phyloP scores from a whole-genome alignment of 2,797 vertebrate genomes.

The Crax fasciolata region DNA sequence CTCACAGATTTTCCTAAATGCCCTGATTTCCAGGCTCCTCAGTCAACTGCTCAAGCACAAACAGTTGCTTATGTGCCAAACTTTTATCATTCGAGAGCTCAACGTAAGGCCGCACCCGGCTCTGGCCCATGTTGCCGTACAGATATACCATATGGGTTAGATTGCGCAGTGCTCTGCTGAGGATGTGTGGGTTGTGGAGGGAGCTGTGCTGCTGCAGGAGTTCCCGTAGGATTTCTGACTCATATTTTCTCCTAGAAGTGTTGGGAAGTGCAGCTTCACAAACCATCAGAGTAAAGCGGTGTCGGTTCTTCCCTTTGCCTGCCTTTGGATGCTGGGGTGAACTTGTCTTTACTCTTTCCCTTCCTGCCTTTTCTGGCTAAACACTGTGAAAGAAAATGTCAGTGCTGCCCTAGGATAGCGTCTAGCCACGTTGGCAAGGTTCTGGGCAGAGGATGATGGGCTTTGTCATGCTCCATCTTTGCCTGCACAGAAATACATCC shows the following conservation, averaged over 20 bases:
- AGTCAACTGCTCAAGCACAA: neutral
- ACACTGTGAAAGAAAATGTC: neutral
- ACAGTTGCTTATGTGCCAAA: neutral
- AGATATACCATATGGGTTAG: slow-evolving; percentile 55
- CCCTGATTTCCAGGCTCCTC: neutral
- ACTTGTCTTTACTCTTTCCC: slow-evolving; percentile 18
- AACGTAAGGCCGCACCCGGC: neutral
- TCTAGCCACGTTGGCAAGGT: neutral
- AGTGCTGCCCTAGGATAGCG: neutral
- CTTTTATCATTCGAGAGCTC: neutral
- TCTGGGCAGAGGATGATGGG: slow-evolving; percentile 2
- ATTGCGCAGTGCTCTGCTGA: slow-evolving; percentile 65
- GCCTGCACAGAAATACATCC: neutral
- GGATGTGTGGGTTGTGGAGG: slow-evolving; percentile 67
- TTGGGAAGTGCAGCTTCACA: slow-evolving; percentile 35
- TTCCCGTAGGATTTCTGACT: slow-evolving; percentile 75
- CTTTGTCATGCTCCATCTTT: neutral
- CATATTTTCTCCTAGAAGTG: slow-evolving; percentile 70
- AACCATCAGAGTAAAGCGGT: slow-evolving; percentile 3
- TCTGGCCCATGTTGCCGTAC: slow-evolving; percentile 9
- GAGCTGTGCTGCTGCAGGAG: slow-evolving; percentile 62
- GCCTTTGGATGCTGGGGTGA: neutral
- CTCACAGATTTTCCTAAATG: neutral
- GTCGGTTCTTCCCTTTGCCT: slow-evolving; percentile 31
- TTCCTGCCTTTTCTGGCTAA: neutral